These are phyloP conservation scores for Chauna torquata DNA, from an alignment of 2,113 vertebrate genomes.

Conservation along the genomic window DNA sequence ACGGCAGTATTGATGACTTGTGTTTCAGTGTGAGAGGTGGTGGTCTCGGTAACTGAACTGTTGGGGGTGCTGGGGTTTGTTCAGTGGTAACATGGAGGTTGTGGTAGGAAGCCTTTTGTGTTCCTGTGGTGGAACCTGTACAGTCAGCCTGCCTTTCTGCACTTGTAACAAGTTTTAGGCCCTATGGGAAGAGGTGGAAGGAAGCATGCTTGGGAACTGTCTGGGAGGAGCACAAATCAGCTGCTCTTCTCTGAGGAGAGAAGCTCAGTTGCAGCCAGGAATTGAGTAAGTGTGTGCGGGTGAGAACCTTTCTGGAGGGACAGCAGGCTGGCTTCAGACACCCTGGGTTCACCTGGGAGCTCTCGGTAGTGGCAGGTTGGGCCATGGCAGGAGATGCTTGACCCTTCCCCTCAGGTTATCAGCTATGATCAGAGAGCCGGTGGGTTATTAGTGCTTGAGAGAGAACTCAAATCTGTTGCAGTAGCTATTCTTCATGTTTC, in stretches of 20 bases:
- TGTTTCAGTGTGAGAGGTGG: not conserved
- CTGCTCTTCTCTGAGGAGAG: not conserved
- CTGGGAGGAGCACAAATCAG: constrained; percentile 29
- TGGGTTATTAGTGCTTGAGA: not conserved
- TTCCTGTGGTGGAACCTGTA: constrained; percentile 23
- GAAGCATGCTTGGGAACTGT: not conserved
- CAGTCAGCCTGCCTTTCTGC: constrained; percentile 1
- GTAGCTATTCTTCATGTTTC: not conserved
- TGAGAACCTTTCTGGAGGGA: not conserved
- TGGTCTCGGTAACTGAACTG: not conserved
- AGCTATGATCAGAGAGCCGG: not conserved
- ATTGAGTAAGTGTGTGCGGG: not conserved
- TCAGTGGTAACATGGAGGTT: not conserved
- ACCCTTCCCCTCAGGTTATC: not conserved
- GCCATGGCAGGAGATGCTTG: not conserved
- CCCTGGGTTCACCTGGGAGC: fast-evolving
- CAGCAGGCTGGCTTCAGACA: not conserved
- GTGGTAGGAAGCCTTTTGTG: not conserved
- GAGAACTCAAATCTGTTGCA: not conserved
- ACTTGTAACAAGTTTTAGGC: not conserved
- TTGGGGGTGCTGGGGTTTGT: not conserved
- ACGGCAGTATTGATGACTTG: not conserved
- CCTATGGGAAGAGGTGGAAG: not conserved
- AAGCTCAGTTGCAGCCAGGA: not conserved
- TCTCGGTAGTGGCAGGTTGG: fast-evolving